Evolutionary conservation across 2,888 invertebrate genomes (phyloP).

Genomic region (Stenolophus ochropezus): DNA sequence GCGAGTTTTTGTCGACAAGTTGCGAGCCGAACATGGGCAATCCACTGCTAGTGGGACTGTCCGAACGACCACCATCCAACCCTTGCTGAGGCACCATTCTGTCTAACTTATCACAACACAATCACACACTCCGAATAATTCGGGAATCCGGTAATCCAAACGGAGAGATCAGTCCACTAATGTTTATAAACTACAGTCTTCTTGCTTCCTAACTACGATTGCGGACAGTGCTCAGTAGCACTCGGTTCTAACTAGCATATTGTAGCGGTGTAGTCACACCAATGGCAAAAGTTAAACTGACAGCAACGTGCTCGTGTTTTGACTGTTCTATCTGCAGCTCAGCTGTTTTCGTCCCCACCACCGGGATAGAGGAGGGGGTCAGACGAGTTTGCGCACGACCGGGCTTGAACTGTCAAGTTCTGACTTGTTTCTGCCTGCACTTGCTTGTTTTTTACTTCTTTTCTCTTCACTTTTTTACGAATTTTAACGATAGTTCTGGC

Average conservation of each 20-base stretch:
- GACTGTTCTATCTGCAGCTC: constrained; percentile 72
- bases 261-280: constrained; percentile 67
- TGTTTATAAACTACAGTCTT: constrained; percentile 34
- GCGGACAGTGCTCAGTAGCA: constrained; percentile 64
- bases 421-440: constrained; percentile 45
- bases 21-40: constrained; percentile 91
- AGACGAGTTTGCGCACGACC: constrained; percentile 67
- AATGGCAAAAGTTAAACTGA: constrained; percentile 77
- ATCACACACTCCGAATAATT: constrained; percentile 62
- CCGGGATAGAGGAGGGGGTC: constrained; percentile 64
- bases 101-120: constrained; percentile 52
- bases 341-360: constrained; percentile 70
- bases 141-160: constrained; percentile 44
- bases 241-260: constrained; percentile 70
- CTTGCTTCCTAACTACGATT: constrained; percentile 31
- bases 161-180: constrained; percentile 42
- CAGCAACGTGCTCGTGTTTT: constrained; percentile 75
- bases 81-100: constrained; percentile 84
- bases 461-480: constrained; percentile 16
- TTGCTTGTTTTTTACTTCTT: constrained; percentile 18
- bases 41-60: constrained; percentile 79
- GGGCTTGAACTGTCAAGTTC: constrained; percentile 54
- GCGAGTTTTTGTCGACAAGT: constrained; percentile 91
- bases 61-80: constrained; percentile 76
- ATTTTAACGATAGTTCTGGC: constrained; percentile 7